Evolutionary conservation across 2,113 vertebrate species (phyloP).

Genomic region (Hucho hucho): DNA sequence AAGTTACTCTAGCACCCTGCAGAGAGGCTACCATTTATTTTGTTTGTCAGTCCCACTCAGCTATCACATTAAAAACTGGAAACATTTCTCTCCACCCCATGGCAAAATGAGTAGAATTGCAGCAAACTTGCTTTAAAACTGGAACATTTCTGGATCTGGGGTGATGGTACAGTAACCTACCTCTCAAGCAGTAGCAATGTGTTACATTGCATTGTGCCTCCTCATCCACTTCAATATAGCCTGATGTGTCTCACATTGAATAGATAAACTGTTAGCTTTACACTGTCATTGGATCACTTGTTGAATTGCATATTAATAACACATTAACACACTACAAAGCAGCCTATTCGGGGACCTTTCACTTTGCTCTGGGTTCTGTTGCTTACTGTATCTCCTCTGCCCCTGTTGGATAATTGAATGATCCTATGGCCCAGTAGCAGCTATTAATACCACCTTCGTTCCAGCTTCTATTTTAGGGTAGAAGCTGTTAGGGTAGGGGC

Average conservation of each 20-base stretch:
- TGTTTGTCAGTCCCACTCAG: too few species aligned
- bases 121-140: too few species aligned
- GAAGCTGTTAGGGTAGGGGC: conserved; percentile 16
- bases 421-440: conserved; percentile 41
- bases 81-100: too few species aligned
- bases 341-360: not conserved
- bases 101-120: too few species aligned
- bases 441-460: conserved; percentile 59
- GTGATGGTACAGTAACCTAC: too few species aligned
- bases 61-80: too few species aligned
- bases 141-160: too few species aligned
- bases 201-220: too few species aligned
- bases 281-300: not conserved
- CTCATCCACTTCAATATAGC: not conserved
- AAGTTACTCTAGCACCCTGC: too few species aligned
- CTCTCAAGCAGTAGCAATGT: too few species aligned
- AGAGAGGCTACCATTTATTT: too few species aligned
- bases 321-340: not conserved
- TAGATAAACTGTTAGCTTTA: not conserved
- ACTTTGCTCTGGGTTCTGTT: not conserved
- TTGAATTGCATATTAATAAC: not conserved
- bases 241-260: not conserved
- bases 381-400: not conserved
- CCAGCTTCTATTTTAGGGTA: conserved; percentile 58
- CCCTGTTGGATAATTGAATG: conserved; percentile 43